Conservation (phyloP, 2,888 invertebrate species). For the Acleris laterana region DNA sequence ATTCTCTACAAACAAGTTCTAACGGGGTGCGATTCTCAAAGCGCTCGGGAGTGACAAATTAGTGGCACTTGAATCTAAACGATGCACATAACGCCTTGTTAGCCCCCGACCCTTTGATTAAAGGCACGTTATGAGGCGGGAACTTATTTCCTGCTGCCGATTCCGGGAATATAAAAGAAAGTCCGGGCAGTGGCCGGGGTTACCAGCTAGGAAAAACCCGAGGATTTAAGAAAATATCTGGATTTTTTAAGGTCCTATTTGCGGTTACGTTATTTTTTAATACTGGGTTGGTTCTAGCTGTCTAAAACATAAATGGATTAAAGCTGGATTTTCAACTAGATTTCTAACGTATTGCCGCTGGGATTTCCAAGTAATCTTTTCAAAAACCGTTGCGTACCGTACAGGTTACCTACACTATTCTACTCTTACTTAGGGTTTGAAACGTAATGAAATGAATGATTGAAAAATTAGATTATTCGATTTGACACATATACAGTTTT, state of each 20-base stretch:
- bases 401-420: too few species aligned
- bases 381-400: too few species aligned
- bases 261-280: not conserved
- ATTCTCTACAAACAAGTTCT: slow-evolving; percentile 6
- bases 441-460: too few species aligned
- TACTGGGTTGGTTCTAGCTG: not conserved
- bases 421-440: too few species aligned
- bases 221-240: not conserved
- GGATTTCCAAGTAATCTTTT: too few species aligned
- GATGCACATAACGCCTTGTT: slow-evolving; percentile 31
- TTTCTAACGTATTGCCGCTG: too few species aligned
- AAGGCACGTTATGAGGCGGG: slow-evolving; percentile 28
- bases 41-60: slow-evolving; percentile 22
- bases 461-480: too few species aligned
- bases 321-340: too few species aligned
- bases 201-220: not conserved
- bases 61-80: slow-evolving; percentile 29
- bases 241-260: not conserved
- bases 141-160: slow-evolving; percentile 26
- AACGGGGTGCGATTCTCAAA: slow-evolving; percentile 24
- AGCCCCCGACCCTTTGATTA: slow-evolving; percentile 31
- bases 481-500: too few species aligned
- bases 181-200: slow-evolving; percentile 7
- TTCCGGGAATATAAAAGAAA: slow-evolving; percentile 19
- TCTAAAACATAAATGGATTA: too few species aligned